Base-by-base conservation (phyloP, 2,888 invertebrate species). In the Oscheius sp. region DNA sequence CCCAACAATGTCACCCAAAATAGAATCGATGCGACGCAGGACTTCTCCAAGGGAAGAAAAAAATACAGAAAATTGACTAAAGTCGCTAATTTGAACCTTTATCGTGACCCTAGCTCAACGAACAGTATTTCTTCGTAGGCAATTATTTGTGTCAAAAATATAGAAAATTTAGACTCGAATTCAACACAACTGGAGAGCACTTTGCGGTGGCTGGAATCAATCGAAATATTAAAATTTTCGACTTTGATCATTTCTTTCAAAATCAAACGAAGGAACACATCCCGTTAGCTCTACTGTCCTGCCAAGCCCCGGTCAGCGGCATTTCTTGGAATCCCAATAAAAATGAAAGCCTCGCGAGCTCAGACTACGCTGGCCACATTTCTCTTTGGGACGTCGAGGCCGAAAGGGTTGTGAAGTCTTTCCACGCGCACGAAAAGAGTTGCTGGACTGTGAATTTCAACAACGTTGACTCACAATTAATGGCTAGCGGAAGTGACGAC, bases 361-460 rank as follows among this genome's bases (percentile, higher is more conserved):
- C 93, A 67, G 95, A 95, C 89, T 96, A 96, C 88, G 95, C 95
- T 88, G 95, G 95, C 27, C 93, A 92, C 0, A 94, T 96, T 0
- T 92, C 92, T 1, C 91, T 96, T 67, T 96, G 95, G 95, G 95
- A 96, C 89, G 93, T 93, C 0, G 87, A 87, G 72, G 92, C 92
- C 39, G 52, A 63, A 10, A 61, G 71, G 25, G 48, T 66, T 23
- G 66, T 71, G 2, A 68, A 65, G 17, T 75, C 86, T 37, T 92
- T 91, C 86, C 91, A 93, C 87, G 95, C 95, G 87, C 96, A 96
- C 88, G 94, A 95, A 88, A 95, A 95, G 87, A 90, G 95, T 50
- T 94, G 94, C 87, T 96, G 96, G 95, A 93, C 93, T 80, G 95
- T 96, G 39, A 94, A 95, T 89, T 96, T 95, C 88, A 95, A 94